Percentiles rank a stretch among this genome's conserved stretches.
Conservation (phyloP, 2,888 invertebrate species). For the Hoplodrina ambigua region DNA sequence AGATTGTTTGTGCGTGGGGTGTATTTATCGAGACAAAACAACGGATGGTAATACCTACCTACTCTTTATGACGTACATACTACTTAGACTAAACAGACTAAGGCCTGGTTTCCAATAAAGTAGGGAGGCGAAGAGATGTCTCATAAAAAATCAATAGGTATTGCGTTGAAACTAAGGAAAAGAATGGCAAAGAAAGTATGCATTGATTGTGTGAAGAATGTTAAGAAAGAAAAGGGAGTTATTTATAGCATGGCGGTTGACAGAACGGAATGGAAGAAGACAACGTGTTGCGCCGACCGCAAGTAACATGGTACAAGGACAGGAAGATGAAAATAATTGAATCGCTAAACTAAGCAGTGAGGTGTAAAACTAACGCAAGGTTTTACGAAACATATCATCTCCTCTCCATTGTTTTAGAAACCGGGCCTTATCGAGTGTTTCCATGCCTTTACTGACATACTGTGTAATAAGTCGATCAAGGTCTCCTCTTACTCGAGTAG, state of each 20-base stretch:
- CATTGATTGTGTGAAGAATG: too few species aligned
- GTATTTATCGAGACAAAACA: not conserved
- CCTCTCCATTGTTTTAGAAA: too few species aligned
- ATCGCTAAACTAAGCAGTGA: too few species aligned
- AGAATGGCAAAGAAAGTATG: too few species aligned
- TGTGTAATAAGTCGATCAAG: not conserved
- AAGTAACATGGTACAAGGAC: too few species aligned
- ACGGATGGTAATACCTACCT: not conserved
- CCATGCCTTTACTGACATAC: not conserved
- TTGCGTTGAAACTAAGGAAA: not conserved
- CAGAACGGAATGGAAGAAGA: too few species aligned
- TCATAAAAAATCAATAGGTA: not conserved
- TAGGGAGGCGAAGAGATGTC: not conserved
- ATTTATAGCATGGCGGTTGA: too few species aligned
- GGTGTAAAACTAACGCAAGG: too few species aligned
- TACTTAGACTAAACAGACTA: not conserved
- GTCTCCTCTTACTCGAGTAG: conserved; percentile 3
- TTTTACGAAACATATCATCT: too few species aligned
- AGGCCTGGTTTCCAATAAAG: not conserved
- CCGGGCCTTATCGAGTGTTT: not conserved
- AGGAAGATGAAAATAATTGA: too few species aligned
- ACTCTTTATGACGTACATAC: not conserved
- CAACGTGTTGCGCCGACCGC: too few species aligned
- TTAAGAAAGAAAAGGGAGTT: too few species aligned
- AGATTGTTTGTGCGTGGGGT: not conserved